Evolutionary conservation across 2,797 vertebrate species (phyloP), one percentile per base, ranked within the genome.

Genomic region (Lithobates sylvaticus): DNA sequence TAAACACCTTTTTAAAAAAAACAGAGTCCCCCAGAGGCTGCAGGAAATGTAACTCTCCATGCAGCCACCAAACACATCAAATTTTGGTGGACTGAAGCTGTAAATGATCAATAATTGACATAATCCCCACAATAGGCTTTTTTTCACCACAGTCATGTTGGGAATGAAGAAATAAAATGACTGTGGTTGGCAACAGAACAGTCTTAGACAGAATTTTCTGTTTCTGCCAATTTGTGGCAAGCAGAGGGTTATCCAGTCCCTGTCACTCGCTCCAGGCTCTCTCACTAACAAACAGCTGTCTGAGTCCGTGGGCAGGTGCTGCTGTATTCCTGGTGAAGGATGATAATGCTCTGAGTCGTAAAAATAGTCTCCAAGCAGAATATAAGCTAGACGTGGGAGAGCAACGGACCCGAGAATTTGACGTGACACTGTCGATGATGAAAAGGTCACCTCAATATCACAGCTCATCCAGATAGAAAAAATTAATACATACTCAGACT

Each of bases 241-340:
- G 23, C 23, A 65, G 61, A 34, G 32, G 32, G 23, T 58, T 0
- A 32, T 10, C 26, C 50, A 44, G 18, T 21, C 44, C 29, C 27
- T 81, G 78, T 71, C 78, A 71, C 67, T 26, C 68, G 23, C 3
- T 26, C n/a, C 39, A 34, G 64, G 34, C 13, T 61, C 12, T 67
- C 58, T 67, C 34, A 67, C 27, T 44, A 67, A 68, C 36, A 67
- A 47, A 68, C 77, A 78, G 64, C 64, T 78, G 77, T 58, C 78
- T 54, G 18, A 68, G 67, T 16, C 36, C 32, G 64, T 67, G 77
- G 77, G 77, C 77, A 71, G 67, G 67, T 70, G 78, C 27, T 54
- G 65, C 78, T 4, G 78, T 71, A 71, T 81, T 36, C 69, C 65
- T 21, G 47, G 78, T 70, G 18, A n/a, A 44, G 42, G 78, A 71